Conservation (phyloP, 2,113 vertebrate genomes). For the Toxostoma redivivum region DNA sequence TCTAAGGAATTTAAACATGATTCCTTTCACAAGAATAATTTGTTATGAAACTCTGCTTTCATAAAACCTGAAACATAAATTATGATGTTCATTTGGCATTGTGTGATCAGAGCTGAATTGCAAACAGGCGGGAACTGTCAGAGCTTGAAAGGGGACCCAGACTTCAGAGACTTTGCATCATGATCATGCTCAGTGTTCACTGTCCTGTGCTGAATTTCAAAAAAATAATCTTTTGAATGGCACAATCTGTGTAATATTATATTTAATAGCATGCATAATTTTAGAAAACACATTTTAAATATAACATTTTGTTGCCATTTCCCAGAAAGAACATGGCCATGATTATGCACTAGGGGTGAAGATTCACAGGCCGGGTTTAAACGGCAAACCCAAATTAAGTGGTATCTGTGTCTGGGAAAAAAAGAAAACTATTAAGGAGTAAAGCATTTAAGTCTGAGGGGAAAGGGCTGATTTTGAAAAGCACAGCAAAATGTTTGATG, state of each 20-base stretch:
- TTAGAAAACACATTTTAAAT: background rate
- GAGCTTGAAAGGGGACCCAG: background rate
- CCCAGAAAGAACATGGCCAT: background rate
- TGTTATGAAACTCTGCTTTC: background rate
- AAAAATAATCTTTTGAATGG: background rate
- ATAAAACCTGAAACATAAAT: background rate
- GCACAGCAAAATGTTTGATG: background rate
- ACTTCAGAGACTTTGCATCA: background rate
- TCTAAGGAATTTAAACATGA: background rate
- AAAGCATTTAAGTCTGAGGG: background rate
- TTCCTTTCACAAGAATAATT: background rate
- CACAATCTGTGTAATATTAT: background rate
- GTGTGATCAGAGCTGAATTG: background rate
- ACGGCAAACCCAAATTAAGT: background rate
- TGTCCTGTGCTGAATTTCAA: background rate
- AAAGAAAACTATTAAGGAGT: background rate
- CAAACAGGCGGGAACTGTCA: background rate
- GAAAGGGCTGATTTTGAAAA: background rate
- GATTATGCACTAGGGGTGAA: fast-evolving
- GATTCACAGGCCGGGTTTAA: background rate
- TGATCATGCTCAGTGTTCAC: background rate
- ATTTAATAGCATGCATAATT: background rate
- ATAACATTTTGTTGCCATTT: background rate
- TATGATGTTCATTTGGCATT: background rate
- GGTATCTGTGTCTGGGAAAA: background rate